Evolutionary conservation across 2,888 invertebrate genomes (phyloP).

Genomic region (Ochropleura plecta): DNA sequence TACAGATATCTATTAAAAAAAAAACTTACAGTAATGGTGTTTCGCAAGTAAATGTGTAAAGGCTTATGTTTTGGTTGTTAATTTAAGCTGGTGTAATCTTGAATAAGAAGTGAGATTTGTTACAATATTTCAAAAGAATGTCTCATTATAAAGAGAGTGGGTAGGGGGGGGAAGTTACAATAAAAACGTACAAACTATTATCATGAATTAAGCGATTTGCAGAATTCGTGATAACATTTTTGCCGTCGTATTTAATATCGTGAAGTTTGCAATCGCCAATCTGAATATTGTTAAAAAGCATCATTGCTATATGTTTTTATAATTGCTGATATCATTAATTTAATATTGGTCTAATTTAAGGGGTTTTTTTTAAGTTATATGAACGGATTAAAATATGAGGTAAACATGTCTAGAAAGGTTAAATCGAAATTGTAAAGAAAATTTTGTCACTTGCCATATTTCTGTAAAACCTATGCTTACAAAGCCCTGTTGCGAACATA

Average conservation of each 20-base stretch:
- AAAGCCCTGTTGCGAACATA: constrained; percentile 35
- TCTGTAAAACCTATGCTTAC: constrained; percentile 37
- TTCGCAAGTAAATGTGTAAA: constrained; percentile 51
- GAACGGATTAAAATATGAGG: neutral
- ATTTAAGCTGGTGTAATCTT: constrained; percentile 27
- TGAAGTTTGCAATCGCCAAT: neutral
- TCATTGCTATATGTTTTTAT: neutral
- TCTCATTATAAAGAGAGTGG: neutral
- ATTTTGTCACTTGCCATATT: neutral
- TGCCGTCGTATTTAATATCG: neutral
- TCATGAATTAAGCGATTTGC: neutral
- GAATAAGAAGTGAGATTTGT: neutral
- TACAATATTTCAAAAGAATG: neutral
- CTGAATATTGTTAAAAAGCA: neutral
- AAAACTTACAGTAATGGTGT: constrained; percentile 44
- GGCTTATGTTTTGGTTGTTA: constrained; percentile 15
- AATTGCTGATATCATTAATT: too few species aligned
- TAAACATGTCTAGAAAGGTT: neutral
- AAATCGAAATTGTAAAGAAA: neutral
- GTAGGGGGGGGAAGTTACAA: too few species aligned
- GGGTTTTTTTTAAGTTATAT: neutral
- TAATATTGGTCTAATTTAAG: too few species aligned
- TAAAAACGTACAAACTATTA: neutral
- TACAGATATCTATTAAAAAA: constrained; percentile 50
- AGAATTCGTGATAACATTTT: neutral